Base-by-base conservation (phyloP, 1,140 invertebrate genomes). In the Heliconius congener region DNA sequence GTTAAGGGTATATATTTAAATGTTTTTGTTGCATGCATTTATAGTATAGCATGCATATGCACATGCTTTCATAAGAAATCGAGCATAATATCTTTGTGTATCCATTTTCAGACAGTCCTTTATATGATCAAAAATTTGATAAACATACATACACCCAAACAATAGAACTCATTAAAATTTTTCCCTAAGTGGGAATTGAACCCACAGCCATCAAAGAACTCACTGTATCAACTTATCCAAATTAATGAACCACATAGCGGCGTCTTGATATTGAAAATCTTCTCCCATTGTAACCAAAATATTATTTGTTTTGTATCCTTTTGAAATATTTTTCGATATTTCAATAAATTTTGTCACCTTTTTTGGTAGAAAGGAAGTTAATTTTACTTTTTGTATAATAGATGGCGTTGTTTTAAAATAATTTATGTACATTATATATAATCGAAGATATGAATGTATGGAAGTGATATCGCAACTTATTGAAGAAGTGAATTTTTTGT, bases 281-380 rank as follows among this genome's bases (percentile, higher is more conserved):
- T 97, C 97, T 0, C 99, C 99, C 98, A 99, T 99, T 3, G 98
- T 98, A 71, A 99, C 95, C 79, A 99, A 95, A 8, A 99, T 95
- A 89, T 99, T 97, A 85, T 97, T 96, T 0, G 96, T 96, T 46
- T 92, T 90, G 87, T 96, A 97, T 1, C 89, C 88, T 60, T 92
- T 82, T 0, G 95, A 90, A 95, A 96, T 96, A 23, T 90, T 90
- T 74, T 90, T 77, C 66, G 95, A 91, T 85, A 96, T 96, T 18
- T 91, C 88, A 37, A 97, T 84, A 85, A 97, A 97, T 27, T 91
- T 85, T 30, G 93, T 79, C 11, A 96, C 95, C 96, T 97, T 88
- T 79, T 66, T 27, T 6, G 60, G 60, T 23, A 11, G 2, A 57
- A 57, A 57, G 19, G 9, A 57, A 57, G n/a, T 57, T 0, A 52